These are phyloP conservation scores for Drosophila tsacasi DNA, from an alignment of 1,140 invertebrate genomes.

Conservation along the genomic window DNA sequence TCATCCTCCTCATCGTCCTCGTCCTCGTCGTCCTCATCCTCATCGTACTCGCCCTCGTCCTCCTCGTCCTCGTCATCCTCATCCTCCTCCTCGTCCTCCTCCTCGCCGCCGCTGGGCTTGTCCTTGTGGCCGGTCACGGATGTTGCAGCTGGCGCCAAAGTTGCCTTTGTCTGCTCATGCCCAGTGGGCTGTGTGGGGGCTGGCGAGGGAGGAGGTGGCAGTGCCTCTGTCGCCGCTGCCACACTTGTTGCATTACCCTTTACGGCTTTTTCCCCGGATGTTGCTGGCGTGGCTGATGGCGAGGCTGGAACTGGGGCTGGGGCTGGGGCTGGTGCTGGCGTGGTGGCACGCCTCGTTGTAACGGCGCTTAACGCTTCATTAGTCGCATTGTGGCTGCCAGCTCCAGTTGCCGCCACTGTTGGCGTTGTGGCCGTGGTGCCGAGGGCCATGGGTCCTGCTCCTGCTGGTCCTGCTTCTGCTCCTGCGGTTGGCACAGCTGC, in stretches of 20 bases:
- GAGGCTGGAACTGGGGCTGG: not conserved
- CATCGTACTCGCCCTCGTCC: constrained; percentile 66
- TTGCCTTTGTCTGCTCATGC: constrained; percentile 51
- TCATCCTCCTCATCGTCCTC: constrained; percentile 74
- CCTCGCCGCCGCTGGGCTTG: not conserved
- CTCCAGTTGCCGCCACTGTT: constrained; percentile 29
- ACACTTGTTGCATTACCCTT: constrained; percentile 66
- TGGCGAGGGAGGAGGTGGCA: not conserved
- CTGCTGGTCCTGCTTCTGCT: constrained; percentile 1
- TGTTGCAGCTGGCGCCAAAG: constrained; percentile 27
- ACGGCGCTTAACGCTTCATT: constrained; percentile 77
- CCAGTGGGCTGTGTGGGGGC: constrained; percentile 19
- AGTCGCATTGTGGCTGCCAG: constrained; percentile 69
- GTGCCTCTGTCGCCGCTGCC: constrained; percentile 4
- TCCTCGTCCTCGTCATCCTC: constrained; percentile 60
- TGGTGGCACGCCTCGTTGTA: constrained; percentile 56
- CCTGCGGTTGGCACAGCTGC: constrained; percentile 24
- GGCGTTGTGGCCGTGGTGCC: constrained; percentile 13
- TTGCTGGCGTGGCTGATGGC: constrained; percentile 7
- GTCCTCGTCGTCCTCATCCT: constrained; percentile 63
- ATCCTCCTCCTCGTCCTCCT: constrained; percentile 45
- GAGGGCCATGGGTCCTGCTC: not conserved
- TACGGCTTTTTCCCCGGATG: constrained; percentile 30
- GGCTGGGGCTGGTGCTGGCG: constrained; percentile 16
- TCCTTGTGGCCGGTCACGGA: constrained; percentile 29